Base-by-base conservation (phyloP, 1,140 invertebrate genomes). In the Calosoma granatense region DNA sequence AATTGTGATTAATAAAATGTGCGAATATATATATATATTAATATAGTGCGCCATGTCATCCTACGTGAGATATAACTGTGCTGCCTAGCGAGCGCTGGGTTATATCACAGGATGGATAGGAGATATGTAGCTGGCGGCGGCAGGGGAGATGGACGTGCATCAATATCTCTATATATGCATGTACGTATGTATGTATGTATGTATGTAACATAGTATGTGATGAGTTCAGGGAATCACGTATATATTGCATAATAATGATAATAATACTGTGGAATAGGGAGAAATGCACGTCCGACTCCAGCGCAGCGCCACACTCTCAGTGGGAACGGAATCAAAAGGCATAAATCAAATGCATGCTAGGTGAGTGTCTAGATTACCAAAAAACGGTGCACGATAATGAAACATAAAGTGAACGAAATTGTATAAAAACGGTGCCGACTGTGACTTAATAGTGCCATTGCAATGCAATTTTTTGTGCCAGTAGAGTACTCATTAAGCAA, bases 401-500 rank as follows among this genome's bases (percentile, higher is more conserved):
- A 79, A 76, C 69, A 75, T 70, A 70, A 71, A 72, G 53, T 4
- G 23, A 53, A 15, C 20, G 52, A 41, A 60, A 55, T 60, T 60
- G 58, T 59, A 58, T 59, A 63, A 67, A 68, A 78, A 79, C 72
- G 73, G 78, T 79, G 78, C 78, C 77, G 77, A 63, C 66, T 67
- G 65, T 69, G 67, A 69, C 64, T 78, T 71, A 77, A 78, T 69
- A 69, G 63, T 64, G 72, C 74, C 75, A 76, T 76, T 74, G 76
- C 76, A 74, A 78, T 80, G 78, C 78, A 77, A 70, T 75, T 70
- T 53, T 79, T 74, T 76, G 79, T 78, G 78, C 79, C 75, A 79
- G 76, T 79, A 76, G 78, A 76, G 78, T 74, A 78, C 75, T 73
- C 74, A 78, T 69, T 65, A 76, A 74, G 65, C 76, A 79, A 80